phyloP scores from a whole-genome alignment of 2,113 vertebrate species.

The Toxotes chatareus region DNA sequence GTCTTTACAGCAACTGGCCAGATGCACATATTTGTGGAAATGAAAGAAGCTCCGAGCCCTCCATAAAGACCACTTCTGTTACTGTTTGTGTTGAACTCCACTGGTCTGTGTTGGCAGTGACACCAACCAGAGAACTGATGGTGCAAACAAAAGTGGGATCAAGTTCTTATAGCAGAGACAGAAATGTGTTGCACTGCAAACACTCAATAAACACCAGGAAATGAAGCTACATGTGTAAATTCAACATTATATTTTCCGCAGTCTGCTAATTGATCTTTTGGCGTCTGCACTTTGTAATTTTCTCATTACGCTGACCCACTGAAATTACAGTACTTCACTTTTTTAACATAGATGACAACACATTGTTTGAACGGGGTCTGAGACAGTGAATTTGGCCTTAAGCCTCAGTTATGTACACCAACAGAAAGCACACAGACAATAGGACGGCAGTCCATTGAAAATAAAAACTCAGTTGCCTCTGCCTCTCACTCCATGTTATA shows the following conservation, averaged over 20 bases:
- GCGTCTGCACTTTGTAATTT: too few relatives aligned
- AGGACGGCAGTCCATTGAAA: too few relatives aligned
- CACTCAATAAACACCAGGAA: too few relatives aligned
- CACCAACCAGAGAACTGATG: background rate
- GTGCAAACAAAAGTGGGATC: background rate
- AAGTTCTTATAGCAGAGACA: background rate
- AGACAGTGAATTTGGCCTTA: too few relatives aligned
- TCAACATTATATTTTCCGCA: background rate
- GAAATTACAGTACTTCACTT: too few relatives aligned
- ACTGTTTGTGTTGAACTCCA: background rate
- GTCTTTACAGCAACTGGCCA: background rate
- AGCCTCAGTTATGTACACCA: background rate
- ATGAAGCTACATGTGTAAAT: too few relatives aligned
- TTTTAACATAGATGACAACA: too few relatives aligned
- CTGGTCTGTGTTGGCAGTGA: background rate
- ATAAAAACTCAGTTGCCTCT: background rate
- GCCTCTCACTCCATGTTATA: slow-evolving; percentile 7
- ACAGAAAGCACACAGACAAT: background rate
- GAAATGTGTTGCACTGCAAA: too few relatives aligned
- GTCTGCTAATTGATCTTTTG: background rate
- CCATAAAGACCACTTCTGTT: background rate
- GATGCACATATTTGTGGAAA: background rate
- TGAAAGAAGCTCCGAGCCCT: background rate
- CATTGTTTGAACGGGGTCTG: too few relatives aligned
- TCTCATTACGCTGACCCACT: too few relatives aligned